Percentiles rank a stretch among this genome's conserved stretches.
Conservation (phyloP, 2,113 vertebrate genomes). For the Lepus europaeus region DNA sequence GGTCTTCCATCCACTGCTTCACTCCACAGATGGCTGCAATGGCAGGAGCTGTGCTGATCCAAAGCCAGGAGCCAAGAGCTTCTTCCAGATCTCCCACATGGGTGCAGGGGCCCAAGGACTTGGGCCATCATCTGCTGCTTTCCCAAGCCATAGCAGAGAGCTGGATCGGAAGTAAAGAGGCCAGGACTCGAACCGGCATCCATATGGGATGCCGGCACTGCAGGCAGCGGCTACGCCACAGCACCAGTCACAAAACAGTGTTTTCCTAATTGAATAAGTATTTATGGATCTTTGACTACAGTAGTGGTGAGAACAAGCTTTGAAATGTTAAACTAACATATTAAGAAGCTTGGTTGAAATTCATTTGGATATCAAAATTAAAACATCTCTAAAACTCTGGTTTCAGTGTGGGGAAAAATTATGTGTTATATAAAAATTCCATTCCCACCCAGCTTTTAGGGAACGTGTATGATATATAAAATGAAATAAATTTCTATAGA, state of each 20-base stretch:
- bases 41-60: too few relatives aligned
- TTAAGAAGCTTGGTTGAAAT: conserved; percentile 59
- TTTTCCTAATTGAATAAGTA: conserved; percentile 24
- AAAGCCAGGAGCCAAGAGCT: too few relatives aligned
- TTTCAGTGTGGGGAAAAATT: conserved; percentile 56
- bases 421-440: conserved; percentile 65
- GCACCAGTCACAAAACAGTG: not conserved
- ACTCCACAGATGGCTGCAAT: too few relatives aligned
- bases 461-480: conserved; percentile 65
- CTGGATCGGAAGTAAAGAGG: too few relatives aligned
- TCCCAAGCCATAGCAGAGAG: too few relatives aligned
- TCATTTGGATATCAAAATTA: conserved; percentile 64
- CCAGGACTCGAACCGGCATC: too few relatives aligned
- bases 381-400: conserved; percentile 66
- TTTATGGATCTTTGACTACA: conserved; percentile 53
- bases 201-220: too few relatives aligned
- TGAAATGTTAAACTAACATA: conserved; percentile 39
- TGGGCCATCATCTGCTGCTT: too few relatives aligned
- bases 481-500: conserved; percentile 61
- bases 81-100: too few relatives aligned
- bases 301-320: conserved; percentile 35
- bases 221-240: too few relatives aligned
- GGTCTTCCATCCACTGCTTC: too few relatives aligned
- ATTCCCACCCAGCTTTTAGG: conserved; percentile 65
- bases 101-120: too few relatives aligned